Conservation (phyloP, 2,888 invertebrate species). For the Erynnis tages region DNA sequence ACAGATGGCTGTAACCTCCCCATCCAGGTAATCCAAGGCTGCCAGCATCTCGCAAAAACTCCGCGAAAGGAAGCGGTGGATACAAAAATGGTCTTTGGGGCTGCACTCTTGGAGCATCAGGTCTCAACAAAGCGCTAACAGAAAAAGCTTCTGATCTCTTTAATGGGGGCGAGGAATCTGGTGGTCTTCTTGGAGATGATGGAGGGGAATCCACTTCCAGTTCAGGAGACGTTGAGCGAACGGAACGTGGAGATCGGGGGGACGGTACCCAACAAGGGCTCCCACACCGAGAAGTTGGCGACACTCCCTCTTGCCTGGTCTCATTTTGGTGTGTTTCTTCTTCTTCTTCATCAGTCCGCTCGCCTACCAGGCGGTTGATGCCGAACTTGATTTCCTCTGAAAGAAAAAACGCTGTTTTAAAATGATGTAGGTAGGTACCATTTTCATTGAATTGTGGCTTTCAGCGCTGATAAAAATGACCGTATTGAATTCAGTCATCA, state of each 20-base stretch:
- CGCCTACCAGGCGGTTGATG: constrained; percentile 88
- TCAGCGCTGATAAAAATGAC: not conserved
- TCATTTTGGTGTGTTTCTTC: constrained; percentile 71
- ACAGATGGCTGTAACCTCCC: constrained; percentile 80
- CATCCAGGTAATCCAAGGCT: constrained; percentile 77
- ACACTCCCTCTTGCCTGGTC: constrained; percentile 59
- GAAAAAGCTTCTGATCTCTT: constrained; percentile 92
- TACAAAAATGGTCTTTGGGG: constrained; percentile 83
- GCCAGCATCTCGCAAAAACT: constrained; percentile 82
- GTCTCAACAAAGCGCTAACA: constrained; percentile 90
- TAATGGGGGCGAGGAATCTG: constrained; percentile 71
- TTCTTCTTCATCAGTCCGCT: constrained; percentile 84
- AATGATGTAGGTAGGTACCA: too few relatives aligned
- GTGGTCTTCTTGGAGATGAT: constrained; percentile 80
- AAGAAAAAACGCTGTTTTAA: constrained; percentile 65
- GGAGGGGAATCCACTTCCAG: constrained; percentile 89
- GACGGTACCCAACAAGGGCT: constrained; percentile 80
- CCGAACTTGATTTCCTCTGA: constrained; percentile 93
- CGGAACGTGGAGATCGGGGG: constrained; percentile 71
- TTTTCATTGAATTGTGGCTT: not conserved
- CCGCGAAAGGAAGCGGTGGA: constrained; percentile 83
- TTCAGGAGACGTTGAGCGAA: constrained; percentile 84
- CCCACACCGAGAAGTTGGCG: constrained; percentile 76
- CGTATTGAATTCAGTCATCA: not conserved
- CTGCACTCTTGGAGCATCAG: constrained; percentile 86